Conservation (phyloP, 53 echinoderm and acorn worm species). For the Zoroaster sp. region DNA sequence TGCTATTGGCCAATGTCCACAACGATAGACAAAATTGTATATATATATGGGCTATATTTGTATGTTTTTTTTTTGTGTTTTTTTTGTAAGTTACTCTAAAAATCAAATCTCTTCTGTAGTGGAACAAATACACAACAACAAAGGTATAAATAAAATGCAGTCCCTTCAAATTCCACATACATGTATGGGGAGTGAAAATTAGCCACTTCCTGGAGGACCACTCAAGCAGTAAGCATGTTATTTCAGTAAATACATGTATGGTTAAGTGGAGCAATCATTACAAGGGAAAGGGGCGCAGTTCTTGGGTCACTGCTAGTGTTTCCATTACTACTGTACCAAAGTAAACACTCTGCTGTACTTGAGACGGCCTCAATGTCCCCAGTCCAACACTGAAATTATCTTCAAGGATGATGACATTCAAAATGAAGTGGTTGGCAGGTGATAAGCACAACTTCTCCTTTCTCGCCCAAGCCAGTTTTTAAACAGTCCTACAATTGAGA, state of each 20-base stretch:
- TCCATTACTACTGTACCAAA: conserved; percentile 27
- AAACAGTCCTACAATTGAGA: background rate
- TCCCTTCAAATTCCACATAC: background rate
- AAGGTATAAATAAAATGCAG: background rate
- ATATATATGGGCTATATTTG: too few species aligned
- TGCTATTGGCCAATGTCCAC: too few species aligned
- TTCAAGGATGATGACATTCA: background rate
- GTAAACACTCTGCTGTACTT: background rate
- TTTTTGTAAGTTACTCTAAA: too few species aligned
- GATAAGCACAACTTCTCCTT: background rate
- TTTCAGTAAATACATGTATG: conserved; percentile 41
- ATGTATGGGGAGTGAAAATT: background rate
- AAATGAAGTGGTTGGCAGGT: background rate
- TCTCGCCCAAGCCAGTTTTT: background rate
- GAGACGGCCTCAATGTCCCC: background rate
- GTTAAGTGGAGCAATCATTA: conserved; percentile 16
- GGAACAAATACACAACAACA: background rate
- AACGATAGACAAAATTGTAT: too few species aligned
- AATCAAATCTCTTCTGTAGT: background rate
- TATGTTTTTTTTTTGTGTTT: too few species aligned
- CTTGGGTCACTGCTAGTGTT: conserved; percentile 13
- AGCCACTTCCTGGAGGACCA: background rate
- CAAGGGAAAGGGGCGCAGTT: background rate
- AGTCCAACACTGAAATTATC: background rate
- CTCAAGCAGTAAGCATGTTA: conserved; percentile 23